Conservation (phyloP, 1,140 invertebrate species). For the Psix sp. region DNA sequence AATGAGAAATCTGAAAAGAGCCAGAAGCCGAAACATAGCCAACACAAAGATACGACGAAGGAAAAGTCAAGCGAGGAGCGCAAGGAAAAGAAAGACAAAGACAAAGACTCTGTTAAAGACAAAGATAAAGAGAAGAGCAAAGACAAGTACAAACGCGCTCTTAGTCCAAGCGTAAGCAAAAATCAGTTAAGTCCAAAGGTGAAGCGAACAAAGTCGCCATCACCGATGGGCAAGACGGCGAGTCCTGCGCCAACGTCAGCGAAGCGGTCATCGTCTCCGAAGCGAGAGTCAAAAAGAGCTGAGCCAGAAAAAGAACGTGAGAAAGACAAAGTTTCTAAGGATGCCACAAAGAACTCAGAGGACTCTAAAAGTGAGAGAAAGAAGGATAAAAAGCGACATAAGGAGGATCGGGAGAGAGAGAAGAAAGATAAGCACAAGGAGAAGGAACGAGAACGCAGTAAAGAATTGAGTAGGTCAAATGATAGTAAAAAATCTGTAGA, state of each 20-base stretch:
- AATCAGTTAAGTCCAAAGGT: conserved; percentile 66
- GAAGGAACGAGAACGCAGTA: conserved; percentile 71
- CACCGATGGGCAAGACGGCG: conserved; percentile 63
- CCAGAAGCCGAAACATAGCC: conserved; percentile 78
- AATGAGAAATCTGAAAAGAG: conserved; percentile 81
- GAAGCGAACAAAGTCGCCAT: conserved; percentile 65
- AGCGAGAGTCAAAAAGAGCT: conserved; percentile 65
- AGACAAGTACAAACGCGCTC: conserved; percentile 81
- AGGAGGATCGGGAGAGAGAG: conserved; percentile 77
- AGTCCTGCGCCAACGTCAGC: conserved; percentile 70
- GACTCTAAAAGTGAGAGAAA: conserved; percentile 73
- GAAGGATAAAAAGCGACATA: conserved; percentile 77
- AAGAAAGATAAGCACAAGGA: conserved; percentile 77
- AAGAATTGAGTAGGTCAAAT: conserved; percentile 61
- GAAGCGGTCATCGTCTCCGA: conserved; percentile 73
- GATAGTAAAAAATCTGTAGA: conserved; percentile 73
- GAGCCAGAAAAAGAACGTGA: conserved; percentile 65
- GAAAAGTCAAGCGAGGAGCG: conserved; percentile 79
- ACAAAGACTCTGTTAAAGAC: conserved; percentile 80
- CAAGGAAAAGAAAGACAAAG: conserved; percentile 82
- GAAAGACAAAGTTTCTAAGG: conserved; percentile 73
- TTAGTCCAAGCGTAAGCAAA: conserved; percentile 76
- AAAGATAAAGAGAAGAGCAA: conserved; percentile 71
- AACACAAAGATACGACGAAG: conserved; percentile 78
- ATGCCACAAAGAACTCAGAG: conserved; percentile 65